A percentile compares a stretch with the other conserved stretches of the same genome.
Evolutionary conservation across 2,797 vertebrate genomes (phyloP).

Genomic region (Falco concolor): DNA sequence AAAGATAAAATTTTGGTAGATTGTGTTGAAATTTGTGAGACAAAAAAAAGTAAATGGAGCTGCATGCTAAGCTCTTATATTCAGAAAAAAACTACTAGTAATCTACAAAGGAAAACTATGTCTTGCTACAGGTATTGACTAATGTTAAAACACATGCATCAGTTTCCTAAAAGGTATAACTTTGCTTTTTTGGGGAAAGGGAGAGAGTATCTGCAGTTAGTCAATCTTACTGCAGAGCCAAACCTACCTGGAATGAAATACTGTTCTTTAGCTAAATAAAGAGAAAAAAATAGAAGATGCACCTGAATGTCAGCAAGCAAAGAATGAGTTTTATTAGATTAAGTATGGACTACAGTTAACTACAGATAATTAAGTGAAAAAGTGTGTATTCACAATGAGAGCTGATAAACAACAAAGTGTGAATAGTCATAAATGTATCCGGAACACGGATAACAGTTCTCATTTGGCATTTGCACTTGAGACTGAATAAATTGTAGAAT

Average conservation of each 20-base stretch:
- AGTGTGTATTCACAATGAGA: slow-evolving; percentile 53
- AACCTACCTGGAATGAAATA: slow-evolving; percentile 99
- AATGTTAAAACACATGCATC: slow-evolving; percentile 73
- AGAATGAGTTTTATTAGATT: slow-evolving; percentile 73
- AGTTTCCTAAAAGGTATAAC: slow-evolving; percentile 58
- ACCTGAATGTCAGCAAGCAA: slow-evolving; percentile 81
- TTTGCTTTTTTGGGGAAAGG: slow-evolving; percentile 39
- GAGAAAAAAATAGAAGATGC: slow-evolving; percentile 80
- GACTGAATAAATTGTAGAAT: slow-evolving; percentile 57
- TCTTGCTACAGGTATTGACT: slow-evolving; percentile 51
- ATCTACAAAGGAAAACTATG: slow-evolving; percentile 49
- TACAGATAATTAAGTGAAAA: slow-evolving; percentile 58
- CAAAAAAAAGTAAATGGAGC: slow-evolving; percentile 46
- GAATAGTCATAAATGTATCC: slow-evolving; percentile 58
- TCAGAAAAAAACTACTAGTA: slow-evolving; percentile 59
- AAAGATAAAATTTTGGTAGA: slow-evolving; percentile 5
- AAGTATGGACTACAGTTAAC: slow-evolving; percentile 69
- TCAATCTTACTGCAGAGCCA: slow-evolving; percentile 74
- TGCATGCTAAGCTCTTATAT: slow-evolving; percentile 74
- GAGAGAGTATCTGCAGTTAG: slow-evolving; percentile 66
- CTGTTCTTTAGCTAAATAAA: slow-evolving; percentile 97
- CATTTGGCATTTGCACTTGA: slow-evolving; percentile 50
- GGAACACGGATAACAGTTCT: slow-evolving; percentile 6
- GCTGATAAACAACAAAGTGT: slow-evolving; percentile 38
- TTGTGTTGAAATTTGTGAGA: slow-evolving; percentile 44